These are phyloP conservation scores for Sitodiplosis mosellana DNA, from an alignment of 1,140 invertebrate genomes.

Conservation along the genomic window DNA sequence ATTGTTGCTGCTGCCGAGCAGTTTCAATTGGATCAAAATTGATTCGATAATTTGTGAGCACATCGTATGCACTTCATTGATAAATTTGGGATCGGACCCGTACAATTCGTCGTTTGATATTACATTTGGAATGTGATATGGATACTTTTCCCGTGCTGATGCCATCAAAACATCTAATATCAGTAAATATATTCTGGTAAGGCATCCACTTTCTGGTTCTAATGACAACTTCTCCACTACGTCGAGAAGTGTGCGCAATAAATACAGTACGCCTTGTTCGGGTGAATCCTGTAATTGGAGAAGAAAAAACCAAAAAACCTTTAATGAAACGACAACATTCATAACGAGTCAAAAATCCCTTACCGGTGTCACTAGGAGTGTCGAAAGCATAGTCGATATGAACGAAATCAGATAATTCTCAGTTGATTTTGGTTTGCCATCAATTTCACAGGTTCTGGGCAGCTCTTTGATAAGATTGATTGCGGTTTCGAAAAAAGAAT, in stretches of 20 bases:
- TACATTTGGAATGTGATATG: conserved; percentile 31
- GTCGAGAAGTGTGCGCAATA: conserved; percentile 55
- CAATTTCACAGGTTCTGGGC: conserved; percentile 52
- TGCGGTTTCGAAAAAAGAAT: conserved; percentile 82
- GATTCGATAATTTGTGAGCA: conserved; percentile 58
- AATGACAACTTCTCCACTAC: conserved; percentile 49
- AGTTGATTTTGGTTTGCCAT: conserved; percentile 49
- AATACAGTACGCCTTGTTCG: conserved; percentile 60
- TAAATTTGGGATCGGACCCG: conserved; percentile 71
- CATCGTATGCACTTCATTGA: conserved; percentile 61
- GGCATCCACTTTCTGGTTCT: conserved; percentile 32
- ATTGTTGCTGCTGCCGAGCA: conserved; percentile 36
- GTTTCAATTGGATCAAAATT: conserved; percentile 52
- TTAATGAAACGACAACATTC: background rate
- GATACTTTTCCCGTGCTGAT: conserved; percentile 17
- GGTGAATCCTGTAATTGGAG: conserved; percentile 51
- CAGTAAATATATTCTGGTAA: conserved; percentile 41
- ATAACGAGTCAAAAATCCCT: conserved; percentile 13
- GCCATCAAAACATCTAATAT: conserved; percentile 21
- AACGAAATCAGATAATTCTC: conserved; percentile 55
- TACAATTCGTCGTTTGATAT: conserved; percentile 90
- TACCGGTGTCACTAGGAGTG: conserved; percentile 69
- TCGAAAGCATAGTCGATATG: conserved; percentile 62
- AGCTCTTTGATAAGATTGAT: conserved; percentile 63
- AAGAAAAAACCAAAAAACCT: conserved; percentile 4